These are phyloP conservation scores for Candidula unifasciata DNA, from an alignment of 2,888 invertebrate genomes.

Conservation along the genomic window DNA sequence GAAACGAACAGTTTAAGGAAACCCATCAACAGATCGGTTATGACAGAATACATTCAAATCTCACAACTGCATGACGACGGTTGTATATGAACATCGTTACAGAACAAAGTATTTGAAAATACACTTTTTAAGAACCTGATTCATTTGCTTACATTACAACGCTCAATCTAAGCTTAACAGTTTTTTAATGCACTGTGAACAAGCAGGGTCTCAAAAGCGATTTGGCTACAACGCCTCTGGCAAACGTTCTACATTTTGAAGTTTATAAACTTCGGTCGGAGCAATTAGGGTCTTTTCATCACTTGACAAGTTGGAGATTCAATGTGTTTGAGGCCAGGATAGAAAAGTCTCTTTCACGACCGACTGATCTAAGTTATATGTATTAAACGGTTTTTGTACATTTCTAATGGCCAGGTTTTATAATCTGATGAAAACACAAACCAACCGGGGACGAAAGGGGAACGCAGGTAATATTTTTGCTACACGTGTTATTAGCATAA, in stretches of 20 bases:
- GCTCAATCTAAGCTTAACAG: neutral
- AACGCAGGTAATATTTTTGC: too few species aligned
- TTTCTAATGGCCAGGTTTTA: conserved; percentile 12
- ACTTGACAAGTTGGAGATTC: neutral
- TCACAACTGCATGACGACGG: too few species aligned
- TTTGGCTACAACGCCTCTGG: conserved; percentile 22
- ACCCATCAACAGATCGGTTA: too few species aligned
- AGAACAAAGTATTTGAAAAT: neutral
- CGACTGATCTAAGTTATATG: conserved; percentile 39
- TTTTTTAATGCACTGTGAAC: neutral
- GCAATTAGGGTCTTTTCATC: conserved; percentile 13
- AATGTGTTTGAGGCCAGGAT: neutral
- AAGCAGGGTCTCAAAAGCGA: conserved; percentile 3
- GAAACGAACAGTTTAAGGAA: too few species aligned
- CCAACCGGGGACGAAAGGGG: neutral
- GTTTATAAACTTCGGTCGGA: conserved; percentile 21
- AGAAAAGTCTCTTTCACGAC: conserved; percentile 26
- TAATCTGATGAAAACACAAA: conserved; percentile 38
- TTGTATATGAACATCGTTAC: neutral
- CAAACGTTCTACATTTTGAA: conserved; percentile 23
- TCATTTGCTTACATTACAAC: neutral
- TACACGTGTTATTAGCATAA: neutral
- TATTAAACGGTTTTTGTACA: conserved; percentile 17
- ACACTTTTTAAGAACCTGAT: neutral
- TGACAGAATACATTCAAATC: too few species aligned